Percentiles rank a stretch among this genome's conserved stretches.
Conservation (phyloP, 23 tunicate species). For the Phallusia fumigata region DNA sequence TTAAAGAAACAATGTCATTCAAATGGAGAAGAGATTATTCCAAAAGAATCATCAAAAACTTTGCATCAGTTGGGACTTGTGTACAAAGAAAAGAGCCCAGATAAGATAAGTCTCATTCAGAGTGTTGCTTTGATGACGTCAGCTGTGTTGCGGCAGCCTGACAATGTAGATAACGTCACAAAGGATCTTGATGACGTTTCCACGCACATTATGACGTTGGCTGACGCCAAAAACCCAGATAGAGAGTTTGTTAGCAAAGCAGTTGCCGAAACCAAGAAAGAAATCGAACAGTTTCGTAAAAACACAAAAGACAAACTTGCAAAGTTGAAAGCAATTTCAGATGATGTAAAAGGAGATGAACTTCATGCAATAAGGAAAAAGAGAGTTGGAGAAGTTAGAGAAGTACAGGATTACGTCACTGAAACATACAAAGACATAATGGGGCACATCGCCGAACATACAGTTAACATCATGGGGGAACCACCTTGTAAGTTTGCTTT, state of each 20-base stretch:
- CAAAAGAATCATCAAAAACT: too few species aligned
- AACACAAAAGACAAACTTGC: not conserved
- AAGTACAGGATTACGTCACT: not conserved
- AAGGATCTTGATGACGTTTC: not conserved
- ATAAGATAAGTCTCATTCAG: too few species aligned
- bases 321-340: too few species aligned
- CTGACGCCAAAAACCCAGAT: too few species aligned
- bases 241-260: not conserved
- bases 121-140: too few species aligned
- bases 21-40: too few species aligned
- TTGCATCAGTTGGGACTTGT: too few species aligned
- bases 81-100: too few species aligned
- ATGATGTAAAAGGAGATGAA: not conserved
- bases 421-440: not conserved
- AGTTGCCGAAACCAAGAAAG: not conserved
- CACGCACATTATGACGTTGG: too few species aligned
- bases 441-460: not conserved
- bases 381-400: not conserved
- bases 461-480: conserved; percentile 2
- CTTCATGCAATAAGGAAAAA: not conserved
- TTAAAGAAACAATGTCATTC: too few species aligned
- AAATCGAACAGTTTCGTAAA: not conserved
- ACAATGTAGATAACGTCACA: too few species aligned
- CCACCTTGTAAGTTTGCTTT: conserved; percentile 25
- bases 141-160: too few species aligned